Base-by-base conservation (phyloP, 2,797 vertebrate species). In the Cryptoprocta ferox region DNA sequence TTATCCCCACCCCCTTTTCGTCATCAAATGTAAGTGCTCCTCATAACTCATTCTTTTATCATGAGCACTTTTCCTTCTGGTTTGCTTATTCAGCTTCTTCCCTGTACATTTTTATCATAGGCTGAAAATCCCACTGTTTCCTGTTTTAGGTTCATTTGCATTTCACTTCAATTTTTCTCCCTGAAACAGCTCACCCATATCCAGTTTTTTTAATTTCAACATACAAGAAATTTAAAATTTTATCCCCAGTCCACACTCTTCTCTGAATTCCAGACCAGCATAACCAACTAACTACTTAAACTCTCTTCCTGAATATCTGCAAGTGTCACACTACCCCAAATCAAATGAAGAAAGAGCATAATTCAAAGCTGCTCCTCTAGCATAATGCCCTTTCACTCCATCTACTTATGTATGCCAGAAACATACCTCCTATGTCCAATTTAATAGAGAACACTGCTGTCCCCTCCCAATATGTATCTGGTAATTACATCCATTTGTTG, bases 1-100 rank as follows among this genome's bases (percentile, higher is more conserved):
- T 39, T n/a, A 2, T 8, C 0, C 18, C 0, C 21, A n/a, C 3
- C 8, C 4, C 30, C 0, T 53, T 65, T 18, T 11, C 28, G 30
- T 81, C 28, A 56, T 63, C 21, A 35, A 35, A 89, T 35, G 4
- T 21, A 92, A 79, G 15, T 26, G 3, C 4, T 79, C 79, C 4
- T 56, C 8, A 13, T 28, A 30, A 75, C 65, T 56, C 37, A 65
- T 53, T 89, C 26, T 45, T 11, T 30, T 16, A 81, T 14, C 4
- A 42, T 7, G 21, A 82, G 7, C n/a, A 21, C 5, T 30, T 73
- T 21, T 53, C n/a, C 11, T 78, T 80, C 42, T 26, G 9, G 21
- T 32, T 63, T 90, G 14, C n/a, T 86, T 61, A 70, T 45, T 83
- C 6, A 70, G 2, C 32, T 63, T 65, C 21, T 89, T 50, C 48